Evolutionary conservation across 2,797 vertebrate genomes (phyloP), one percentile per base, ranked within the genome.

Genomic region (Ibycter americanus): DNA sequence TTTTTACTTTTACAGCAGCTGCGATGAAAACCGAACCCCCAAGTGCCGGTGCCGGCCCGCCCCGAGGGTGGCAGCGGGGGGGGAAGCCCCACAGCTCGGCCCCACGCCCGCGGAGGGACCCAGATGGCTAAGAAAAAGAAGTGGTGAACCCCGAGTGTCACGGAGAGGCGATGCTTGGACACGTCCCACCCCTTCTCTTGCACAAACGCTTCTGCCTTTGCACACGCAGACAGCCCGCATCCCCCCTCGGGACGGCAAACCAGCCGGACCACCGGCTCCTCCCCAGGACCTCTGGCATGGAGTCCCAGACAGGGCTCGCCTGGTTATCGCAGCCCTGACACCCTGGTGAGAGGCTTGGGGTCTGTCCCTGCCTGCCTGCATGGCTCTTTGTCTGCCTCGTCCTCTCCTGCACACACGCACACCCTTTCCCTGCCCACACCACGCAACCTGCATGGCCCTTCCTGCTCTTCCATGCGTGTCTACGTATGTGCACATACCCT

Each of bases 161-260:
- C 1, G 3, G 61, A 26, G 72, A 70, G 56, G 83, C 1, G 32
- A 29, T 1, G 2, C 42, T 66, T 1, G 9, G 89, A 18, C 55
- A 2, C 0, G 9, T 58, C 38, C 31, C 34, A 29, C 16, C 13
- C 34, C 34, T 38, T 46, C 20, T 73, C 31, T 36, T 11, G n/a
- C 40, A 72, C 25, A 2, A 31, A 20, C 0, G 9, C 34, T 83
- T 2, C 79, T 25, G 38, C 16, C 51, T 55, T 61, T 36, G 12
- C 46, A 22, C 12, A 1, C 29, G 40, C 34, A 4, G 22, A 2
- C 34, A 1, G 3, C 1, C 3, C 0, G 3, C 52, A 14, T 31
- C 7, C 1, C 9, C 7, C 13, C 9, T 15, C 1, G 6, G 36
- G 14, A 47, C 38, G 6, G 32, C 0, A 3, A 74, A 36, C 23